phyloP scores from a whole-genome alignment of 23 tunicate genomes.

The Corella eumyota region DNA sequence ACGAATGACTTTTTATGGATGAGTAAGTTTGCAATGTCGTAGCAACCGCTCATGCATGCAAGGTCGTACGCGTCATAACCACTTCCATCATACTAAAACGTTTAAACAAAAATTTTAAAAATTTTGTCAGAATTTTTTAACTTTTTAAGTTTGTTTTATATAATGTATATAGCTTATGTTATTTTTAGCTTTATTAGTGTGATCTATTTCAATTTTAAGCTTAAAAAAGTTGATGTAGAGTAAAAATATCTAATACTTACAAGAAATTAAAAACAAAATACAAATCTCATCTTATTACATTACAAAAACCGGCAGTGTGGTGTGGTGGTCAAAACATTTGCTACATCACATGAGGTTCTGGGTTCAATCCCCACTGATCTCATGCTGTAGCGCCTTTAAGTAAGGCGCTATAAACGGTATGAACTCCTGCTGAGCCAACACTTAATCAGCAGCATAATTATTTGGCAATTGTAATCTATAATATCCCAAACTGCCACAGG shows the following conservation, averaged over 20 bases:
- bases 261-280: background rate
- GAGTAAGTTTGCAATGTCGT: slow-evolving; percentile 37
- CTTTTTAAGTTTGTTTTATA: background rate
- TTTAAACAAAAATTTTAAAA: background rate
- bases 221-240: no score
- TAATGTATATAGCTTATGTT: background rate
- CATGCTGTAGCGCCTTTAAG: no score
- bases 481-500: no score
- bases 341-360: no score
- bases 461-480: no score
- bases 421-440: no score
- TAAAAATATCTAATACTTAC: no score
- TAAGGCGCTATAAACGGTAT: no score
- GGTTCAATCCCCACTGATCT: no score
- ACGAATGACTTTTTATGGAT: slow-evolving; percentile 17
- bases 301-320: no score
- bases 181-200: background rate
- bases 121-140: slow-evolving; percentile 1
- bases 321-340: no score
- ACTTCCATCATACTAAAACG: slow-evolving; percentile 56
- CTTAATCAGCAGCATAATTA: no score
- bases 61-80: slow-evolving; percentile 74
- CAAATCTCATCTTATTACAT: background rate
- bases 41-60: slow-evolving; percentile 58
- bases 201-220: background rate